These are phyloP conservation scores for Caenorhabditis zanzibari DNA, from an alignment of 2,888 invertebrate genomes.

Conservation along the genomic window DNA sequence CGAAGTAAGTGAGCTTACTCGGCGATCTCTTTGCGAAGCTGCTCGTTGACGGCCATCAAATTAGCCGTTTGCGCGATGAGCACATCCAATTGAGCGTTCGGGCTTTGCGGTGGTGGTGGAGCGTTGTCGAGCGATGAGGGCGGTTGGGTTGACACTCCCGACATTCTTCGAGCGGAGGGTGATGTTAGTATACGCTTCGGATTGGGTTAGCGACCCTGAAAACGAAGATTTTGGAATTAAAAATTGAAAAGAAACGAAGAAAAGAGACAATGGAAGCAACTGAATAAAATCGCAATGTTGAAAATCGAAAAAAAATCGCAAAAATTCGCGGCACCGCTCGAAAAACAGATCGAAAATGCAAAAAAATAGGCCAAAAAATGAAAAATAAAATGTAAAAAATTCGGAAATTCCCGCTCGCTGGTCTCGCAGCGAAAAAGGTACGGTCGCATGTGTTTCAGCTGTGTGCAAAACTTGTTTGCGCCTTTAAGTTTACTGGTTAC, in stretches of 20 bases:
- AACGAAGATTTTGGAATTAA: not conserved
- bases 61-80: slow-evolving; percentile 67
- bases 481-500: too few relatives aligned
- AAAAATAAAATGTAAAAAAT: too few relatives aligned
- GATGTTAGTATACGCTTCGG: slow-evolving; percentile 32
- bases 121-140: not conserved
- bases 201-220: slow-evolving; percentile 3
- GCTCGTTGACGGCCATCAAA: slow-evolving; percentile 71
- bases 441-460: too few relatives aligned
- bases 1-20: slow-evolving; percentile 39
- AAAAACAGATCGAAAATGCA: too few relatives aligned
- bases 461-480: too few relatives aligned
- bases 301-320: too few relatives aligned
- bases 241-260: not conserved
- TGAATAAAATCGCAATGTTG: not conserved
- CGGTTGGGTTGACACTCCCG: not conserved
- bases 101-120: not conserved
- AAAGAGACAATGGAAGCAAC: not conserved
- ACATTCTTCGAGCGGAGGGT: slow-evolving; percentile 4
- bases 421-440: too few relatives aligned
- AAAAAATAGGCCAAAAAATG: too few relatives aligned
- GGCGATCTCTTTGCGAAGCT: slow-evolving; percentile 70
- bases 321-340: too few relatives aligned
- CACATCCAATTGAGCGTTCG: slow-evolving; percentile 16
- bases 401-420: too few relatives aligned